Base-by-base conservation (phyloP, 1,140 invertebrate genomes). In the Caenorhabditis brenneri region DNA sequence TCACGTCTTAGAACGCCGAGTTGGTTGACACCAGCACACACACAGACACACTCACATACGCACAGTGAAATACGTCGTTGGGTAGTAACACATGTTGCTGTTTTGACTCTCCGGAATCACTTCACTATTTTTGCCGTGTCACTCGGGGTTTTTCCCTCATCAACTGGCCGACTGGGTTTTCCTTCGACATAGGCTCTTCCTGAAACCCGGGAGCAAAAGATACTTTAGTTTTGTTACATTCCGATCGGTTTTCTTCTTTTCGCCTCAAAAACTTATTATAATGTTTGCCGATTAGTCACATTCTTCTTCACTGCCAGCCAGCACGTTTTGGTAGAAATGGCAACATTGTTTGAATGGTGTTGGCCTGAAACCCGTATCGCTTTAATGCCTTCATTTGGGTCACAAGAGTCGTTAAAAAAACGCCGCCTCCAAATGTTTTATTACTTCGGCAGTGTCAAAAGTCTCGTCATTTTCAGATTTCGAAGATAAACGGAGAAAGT, bases 41-140 rank as follows among this genome's bases (percentile, higher is more conserved):
- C 65, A 74, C 36, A 74, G 27, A 74, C 36, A 65, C 58, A 65
- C 58, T 36, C 58, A 65, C 58, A 65, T 39, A 65, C 58, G 33
- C 58, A 74, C 65, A 74, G 65, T 24, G 65, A 74, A 74, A 46
- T 74, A 74, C 65, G 65, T 24, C 65, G 58, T 36, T 65, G 58
- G 58, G 31, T 65, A 74, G 65, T 74, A 74, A 74, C 65, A 74
- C 65, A 74, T 74, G 65, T 74, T 74, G 65, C 65, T 74, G 65
- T 74, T 74, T 74, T 74, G 65, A 74, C 65, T 74, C 65, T 74
- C 65, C 65, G 36, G 36, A 42, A 74, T 74, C 36, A 42, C 36
- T 74, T 10, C 65, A 42, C 65, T 74, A 74, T 74, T 74, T 74
- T 74, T 74, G 58, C 33, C 36, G 36, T 24, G 36, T 24, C 65